Percentiles rank a stretch among this genome's conserved stretches.
phyloP scores from a whole-genome alignment of 2,888 invertebrate genomes.

The Microctonus aethiopoides region DNA sequence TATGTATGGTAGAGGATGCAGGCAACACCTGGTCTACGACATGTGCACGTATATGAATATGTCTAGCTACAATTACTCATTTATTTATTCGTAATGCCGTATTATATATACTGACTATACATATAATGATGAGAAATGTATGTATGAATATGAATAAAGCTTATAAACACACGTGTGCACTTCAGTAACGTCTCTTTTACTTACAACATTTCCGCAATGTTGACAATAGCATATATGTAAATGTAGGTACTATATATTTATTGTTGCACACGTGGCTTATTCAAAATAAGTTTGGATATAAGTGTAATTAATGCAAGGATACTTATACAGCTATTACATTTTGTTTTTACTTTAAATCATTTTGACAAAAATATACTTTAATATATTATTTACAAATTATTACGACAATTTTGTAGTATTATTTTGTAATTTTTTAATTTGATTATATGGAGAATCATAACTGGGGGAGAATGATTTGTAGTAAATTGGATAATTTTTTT shows the following conservation, averaged over 20 bases:
- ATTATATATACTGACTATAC: background rate
- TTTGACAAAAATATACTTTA: slow-evolving; percentile 2
- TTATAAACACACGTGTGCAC: slow-evolving; percentile 16
- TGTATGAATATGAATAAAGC: slow-evolving; percentile 14
- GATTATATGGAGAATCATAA: background rate
- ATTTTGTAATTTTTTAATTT: background rate
- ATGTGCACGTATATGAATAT: background rate
- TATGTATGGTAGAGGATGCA: background rate
- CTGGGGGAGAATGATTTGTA: slow-evolving; percentile 3
- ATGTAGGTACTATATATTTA: background rate
- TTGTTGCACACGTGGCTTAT: background rate
- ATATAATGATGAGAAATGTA: slow-evolving; percentile 8
- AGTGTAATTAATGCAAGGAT: too few relatives aligned
- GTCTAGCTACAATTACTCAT: slow-evolving; percentile 18
- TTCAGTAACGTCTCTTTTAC: slow-evolving; percentile 28
- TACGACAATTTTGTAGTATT: background rate
- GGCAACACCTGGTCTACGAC: slow-evolving; percentile 39
- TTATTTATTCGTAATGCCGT: slow-evolving; percentile 12
- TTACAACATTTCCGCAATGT: background rate
- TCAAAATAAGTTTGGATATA: too few relatives aligned
- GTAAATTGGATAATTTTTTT: slow-evolving; percentile 16
- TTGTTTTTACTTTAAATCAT: too few relatives aligned
- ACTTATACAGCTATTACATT: too few relatives aligned
- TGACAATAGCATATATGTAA: background rate
- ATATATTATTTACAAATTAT: background rate